phyloP scores from a whole-genome alignment of 2,888 invertebrate genomes.

The Dryobotodes eremita region DNA sequence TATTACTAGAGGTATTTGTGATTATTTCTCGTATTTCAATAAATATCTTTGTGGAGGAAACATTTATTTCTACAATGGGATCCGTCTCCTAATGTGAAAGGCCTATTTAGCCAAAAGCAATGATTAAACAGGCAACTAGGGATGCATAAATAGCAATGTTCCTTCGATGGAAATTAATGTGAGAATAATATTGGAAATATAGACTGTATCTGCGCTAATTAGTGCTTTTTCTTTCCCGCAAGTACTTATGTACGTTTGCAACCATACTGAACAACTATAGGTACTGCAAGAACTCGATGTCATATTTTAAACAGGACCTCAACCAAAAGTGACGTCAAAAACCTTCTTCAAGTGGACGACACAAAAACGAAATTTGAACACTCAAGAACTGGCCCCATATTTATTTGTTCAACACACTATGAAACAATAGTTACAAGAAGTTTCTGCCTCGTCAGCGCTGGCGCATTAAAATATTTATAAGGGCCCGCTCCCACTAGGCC shows the following conservation, averaged over 20 bases:
- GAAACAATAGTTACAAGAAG: constrained; percentile 62
- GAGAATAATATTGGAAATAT: not conserved
- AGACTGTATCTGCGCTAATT: not conserved
- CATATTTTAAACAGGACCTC: not conserved
- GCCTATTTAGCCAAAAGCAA: not conserved
- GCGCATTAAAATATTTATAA: constrained; percentile 84
- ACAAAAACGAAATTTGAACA: constrained; percentile 27
- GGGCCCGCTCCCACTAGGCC: constrained; percentile 61
- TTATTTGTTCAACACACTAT: constrained; percentile 64
- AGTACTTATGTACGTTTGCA: not conserved
- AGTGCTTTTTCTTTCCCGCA: not conserved
- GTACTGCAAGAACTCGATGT: not conserved
- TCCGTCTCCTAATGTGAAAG: no score
- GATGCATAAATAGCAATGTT: not conserved
- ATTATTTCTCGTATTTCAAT: constrained; percentile 11
- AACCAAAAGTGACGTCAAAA: constrained; percentile 1
- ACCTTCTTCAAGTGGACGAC: constrained; percentile 25
- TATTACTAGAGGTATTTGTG: constrained; percentile 4
- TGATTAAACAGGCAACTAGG: not conserved
- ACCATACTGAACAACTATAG: no score
- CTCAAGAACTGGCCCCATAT: constrained; percentile 45
- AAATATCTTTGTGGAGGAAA: not conserved
- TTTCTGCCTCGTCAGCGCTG: constrained; percentile 77
- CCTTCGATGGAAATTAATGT: not conserved
- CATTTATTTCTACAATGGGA: not conserved